Percentiles rank a stretch among this genome's conserved stretches.
These are phyloP conservation scores for Fistularia commersonii DNA, from an alignment of 2,797 vertebrate species.

Conservation along the genomic window DNA sequence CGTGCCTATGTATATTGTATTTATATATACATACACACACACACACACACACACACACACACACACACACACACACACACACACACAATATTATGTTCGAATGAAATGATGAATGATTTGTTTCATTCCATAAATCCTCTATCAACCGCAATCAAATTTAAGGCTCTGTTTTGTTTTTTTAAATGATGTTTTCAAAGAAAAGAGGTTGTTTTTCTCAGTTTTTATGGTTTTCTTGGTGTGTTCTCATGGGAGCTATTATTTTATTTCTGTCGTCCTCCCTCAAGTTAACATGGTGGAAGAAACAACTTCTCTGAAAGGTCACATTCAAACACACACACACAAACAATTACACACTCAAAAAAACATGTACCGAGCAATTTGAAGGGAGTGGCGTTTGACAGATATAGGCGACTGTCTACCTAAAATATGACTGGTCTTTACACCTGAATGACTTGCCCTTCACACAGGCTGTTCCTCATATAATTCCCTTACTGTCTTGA, in stretches of 20 bases:
- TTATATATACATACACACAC: too few species aligned
- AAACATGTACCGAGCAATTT: not conserved
- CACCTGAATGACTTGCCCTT: slow-evolving; percentile 42
- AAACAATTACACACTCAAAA: slow-evolving; percentile 2
- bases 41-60: too few species aligned
- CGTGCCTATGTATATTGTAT: too few species aligned
- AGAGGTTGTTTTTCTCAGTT: too few species aligned
- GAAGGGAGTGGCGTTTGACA: slow-evolving; percentile 20
- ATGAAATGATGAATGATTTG: too few species aligned
- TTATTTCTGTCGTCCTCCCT: slow-evolving; percentile 4
- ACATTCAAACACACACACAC: slow-evolving; percentile 13
- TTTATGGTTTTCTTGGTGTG: not conserved
- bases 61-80: too few species aligned
- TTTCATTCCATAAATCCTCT: too few species aligned
- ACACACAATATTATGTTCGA: too few species aligned
- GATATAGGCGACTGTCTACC: slow-evolving; percentile 17
- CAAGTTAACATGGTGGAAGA: slow-evolving; percentile 31
- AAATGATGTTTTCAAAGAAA: too few species aligned
- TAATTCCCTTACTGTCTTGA: not conserved
- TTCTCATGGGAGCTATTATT: slow-evolving; percentile 26
- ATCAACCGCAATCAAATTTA: too few species aligned
- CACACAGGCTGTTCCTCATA: slow-evolving; percentile 17
- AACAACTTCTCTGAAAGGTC: slow-evolving; percentile 43
- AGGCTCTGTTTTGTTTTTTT: too few species aligned
- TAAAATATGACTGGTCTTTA: slow-evolving; percentile 31